phyloP scores from a whole-genome alignment of 2,797 vertebrate genomes.

The Geotrypetes seraphini region DNA sequence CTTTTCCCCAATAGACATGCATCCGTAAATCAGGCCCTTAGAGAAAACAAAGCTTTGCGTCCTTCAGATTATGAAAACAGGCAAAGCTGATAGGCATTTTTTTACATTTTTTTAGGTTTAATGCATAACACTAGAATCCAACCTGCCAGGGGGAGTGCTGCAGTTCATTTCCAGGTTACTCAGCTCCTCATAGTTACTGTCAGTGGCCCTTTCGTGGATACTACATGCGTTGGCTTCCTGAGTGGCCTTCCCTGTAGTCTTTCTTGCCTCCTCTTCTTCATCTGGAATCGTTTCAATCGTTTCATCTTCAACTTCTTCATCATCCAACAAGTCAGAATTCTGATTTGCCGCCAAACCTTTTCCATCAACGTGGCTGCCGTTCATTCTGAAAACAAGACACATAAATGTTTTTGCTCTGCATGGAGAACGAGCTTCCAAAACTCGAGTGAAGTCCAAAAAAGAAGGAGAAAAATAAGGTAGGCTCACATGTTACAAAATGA shows the following conservation, averaged over 20 bases:
- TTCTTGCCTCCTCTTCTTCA: conserved; percentile 76
- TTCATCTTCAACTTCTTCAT: conserved; percentile 82
- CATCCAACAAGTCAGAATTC: conserved; percentile 75
- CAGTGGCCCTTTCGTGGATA: conserved; percentile 61
- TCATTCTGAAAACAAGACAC: conserved; percentile 72
- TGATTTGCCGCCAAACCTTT: conserved; percentile 68
- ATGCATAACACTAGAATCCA: background rate
- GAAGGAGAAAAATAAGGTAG: too few species aligned
- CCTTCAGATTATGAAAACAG: too few species aligned
- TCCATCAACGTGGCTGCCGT: conserved; percentile 77
- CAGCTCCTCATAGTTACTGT: conserved; percentile 73
- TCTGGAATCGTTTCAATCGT: conserved; percentile 76
- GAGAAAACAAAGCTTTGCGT: too few species aligned
- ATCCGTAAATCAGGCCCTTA: too few species aligned
- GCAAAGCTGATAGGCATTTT: too few species aligned
- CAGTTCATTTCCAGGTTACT: conserved; percentile 75
- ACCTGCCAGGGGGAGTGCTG: conserved; percentile 83
- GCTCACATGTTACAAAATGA: too few species aligned
- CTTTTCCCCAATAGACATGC: too few species aligned
- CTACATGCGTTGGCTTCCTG: conserved; percentile 53
- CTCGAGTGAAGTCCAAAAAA: too few species aligned
- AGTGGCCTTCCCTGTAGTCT: conserved; percentile 55
- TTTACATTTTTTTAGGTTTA: conserved; percentile 16
- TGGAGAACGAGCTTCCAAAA: background rate
- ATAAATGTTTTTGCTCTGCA: too few species aligned